phyloP scores from a whole-genome alignment of 2,797 vertebrate genomes.

The Silurus aristotelis region DNA sequence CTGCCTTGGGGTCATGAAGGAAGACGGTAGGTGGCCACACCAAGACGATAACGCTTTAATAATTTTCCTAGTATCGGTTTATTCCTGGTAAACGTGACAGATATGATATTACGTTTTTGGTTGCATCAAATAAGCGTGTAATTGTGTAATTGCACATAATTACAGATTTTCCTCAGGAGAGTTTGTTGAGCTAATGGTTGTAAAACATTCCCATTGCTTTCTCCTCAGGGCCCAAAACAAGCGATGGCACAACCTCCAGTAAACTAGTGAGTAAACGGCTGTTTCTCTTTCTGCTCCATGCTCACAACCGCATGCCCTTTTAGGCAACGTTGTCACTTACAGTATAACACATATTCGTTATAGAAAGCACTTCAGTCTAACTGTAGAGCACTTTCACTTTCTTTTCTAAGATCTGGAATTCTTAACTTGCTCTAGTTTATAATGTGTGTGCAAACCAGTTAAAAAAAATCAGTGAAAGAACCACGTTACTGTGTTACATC shows the following conservation, averaged over 20 bases:
- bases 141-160: constrained; percentile 18
- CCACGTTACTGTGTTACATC: not conserved
- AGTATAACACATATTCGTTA: too few species aligned
- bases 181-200: constrained; percentile 1
- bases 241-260: constrained; percentile 78
- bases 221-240: constrained; percentile 71
- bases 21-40: constrained; percentile 74
- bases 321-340: too few species aligned
- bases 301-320: not conserved
- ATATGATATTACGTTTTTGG: not conserved
- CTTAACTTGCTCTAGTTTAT: not conserved
- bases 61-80: not conserved
- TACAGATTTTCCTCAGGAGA: constrained; percentile 37
- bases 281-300: constrained; percentile 18
- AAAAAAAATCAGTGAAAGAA: not conserved
- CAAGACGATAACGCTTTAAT: not conserved
- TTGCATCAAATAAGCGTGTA: constrained; percentile 18
- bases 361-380: not conserved
- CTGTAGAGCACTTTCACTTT: not conserved
- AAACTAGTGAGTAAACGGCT: constrained; percentile 81
- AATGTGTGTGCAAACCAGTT: not conserved
- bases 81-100: not conserved
- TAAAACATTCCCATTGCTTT: constrained; percentile 51
- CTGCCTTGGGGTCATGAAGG: constrained; percentile 89
- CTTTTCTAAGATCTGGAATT: not conserved